Conservation (phyloP, 1,140 invertebrate genomes). For the Arctopsyche grandis region DNA sequence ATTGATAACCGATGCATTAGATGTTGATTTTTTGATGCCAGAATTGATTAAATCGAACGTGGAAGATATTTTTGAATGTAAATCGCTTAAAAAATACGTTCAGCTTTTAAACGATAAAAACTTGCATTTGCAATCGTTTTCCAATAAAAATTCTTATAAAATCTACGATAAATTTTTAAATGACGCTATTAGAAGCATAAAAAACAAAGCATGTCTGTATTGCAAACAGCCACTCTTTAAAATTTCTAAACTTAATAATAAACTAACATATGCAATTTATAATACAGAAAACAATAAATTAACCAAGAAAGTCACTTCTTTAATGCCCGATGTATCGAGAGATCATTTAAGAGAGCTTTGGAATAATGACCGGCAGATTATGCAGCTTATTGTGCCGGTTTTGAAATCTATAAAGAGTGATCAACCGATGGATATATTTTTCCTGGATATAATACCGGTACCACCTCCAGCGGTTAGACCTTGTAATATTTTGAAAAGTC, state of each 20-base stretch:
- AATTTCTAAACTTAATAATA: slow-evolving; percentile 71
- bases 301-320: slow-evolving; percentile 59
- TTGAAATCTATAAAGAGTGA: slow-evolving; percentile 67
- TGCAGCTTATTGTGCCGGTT: slow-evolving; percentile 79
- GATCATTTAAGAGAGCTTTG: slow-evolving; percentile 81
- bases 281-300: slow-evolving; percentile 60
- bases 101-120: slow-evolving; percentile 61
- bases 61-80: slow-evolving; percentile 50
- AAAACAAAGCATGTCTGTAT: slow-evolving; percentile 70
- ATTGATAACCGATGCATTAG: slow-evolving; percentile 75
- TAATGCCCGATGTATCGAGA: slow-evolving; percentile 73
- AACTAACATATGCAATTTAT: slow-evolving; percentile 67
- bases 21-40: slow-evolving; percentile 69
- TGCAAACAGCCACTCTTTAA: slow-evolving; percentile 71
- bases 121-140: slow-evolving; percentile 59
- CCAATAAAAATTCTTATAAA: slow-evolving; percentile 72
- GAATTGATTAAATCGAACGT: slow-evolving; percentile 58
- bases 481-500: slow-evolving; percentile 73
- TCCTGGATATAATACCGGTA: slow-evolving; percentile 86
- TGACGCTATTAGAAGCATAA: slow-evolving; percentile 68
- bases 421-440: slow-evolving; percentile 89
- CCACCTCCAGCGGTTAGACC: slow-evolving; percentile 89
- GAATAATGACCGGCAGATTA: slow-evolving; percentile 76
- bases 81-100: slow-evolving; percentile 61
- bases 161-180: slow-evolving; percentile 71